A percentile compares a stretch with the other conserved stretches of the same genome.
Conservation (phyloP, 1,140 invertebrate genomes). For the Apocrypta bakeri region DNA sequence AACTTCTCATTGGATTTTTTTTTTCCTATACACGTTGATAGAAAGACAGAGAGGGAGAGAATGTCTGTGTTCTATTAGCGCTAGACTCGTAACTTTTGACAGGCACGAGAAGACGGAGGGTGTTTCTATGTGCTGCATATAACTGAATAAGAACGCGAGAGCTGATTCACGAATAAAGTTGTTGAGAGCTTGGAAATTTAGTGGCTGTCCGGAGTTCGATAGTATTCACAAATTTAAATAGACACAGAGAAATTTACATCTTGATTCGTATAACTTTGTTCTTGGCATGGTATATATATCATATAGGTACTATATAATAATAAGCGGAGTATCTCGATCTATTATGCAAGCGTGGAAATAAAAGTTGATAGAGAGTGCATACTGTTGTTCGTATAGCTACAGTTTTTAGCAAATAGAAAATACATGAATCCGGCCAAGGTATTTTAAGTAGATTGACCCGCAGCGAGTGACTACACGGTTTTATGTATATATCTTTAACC, state of each 20-base stretch:
- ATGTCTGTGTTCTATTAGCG: not conserved
- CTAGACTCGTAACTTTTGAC: not conserved
- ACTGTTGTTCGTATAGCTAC: not conserved
- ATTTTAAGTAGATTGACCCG: slow-evolving; percentile 33
- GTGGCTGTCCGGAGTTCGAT: not conserved
- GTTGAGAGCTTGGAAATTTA: not conserved
- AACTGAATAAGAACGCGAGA: no score
- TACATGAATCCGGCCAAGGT: slow-evolving; percentile 10
- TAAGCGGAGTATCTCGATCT: not conserved
- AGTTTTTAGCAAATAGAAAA: slow-evolving; percentile 22
- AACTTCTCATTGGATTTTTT: slow-evolving; percentile 31
- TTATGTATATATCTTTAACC: not conserved
- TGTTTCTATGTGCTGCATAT: not conserved
- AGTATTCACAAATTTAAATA: not conserved
- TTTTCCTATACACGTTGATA: not conserved
- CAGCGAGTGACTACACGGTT: not conserved
- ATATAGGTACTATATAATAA: no score
- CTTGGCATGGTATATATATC: no score
- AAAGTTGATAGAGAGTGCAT: not conserved
- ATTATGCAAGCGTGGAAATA: not conserved
- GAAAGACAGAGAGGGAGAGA: not conserved
- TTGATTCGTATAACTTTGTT: no score
- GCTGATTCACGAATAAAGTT: not conserved
- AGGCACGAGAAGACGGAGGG: not conserved
- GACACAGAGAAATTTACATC: not conserved